phyloP scores from a whole-genome alignment of 1,140 invertebrate genomes.

The Megalonaias nervosa region DNA sequence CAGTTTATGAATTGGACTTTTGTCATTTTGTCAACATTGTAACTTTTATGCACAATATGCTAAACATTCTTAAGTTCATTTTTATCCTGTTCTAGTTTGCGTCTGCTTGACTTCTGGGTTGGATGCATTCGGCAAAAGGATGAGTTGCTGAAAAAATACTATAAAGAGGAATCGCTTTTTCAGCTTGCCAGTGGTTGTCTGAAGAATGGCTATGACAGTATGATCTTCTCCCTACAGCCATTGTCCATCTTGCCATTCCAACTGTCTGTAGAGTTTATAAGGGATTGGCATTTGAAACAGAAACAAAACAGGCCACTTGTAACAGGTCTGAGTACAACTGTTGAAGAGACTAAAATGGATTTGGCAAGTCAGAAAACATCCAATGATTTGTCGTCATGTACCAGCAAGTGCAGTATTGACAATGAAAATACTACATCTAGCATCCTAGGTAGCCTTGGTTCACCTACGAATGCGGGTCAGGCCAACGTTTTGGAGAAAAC shows the following conservation, averaged over 20 bases:
- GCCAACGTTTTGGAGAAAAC: slow-evolving; percentile 25
- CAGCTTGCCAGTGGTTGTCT: slow-evolving; percentile 79
- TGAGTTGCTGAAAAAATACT: slow-evolving; percentile 85
- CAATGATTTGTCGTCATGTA: too few relatives aligned
- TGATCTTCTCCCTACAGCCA: slow-evolving; percentile 82
- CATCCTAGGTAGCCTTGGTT: too few relatives aligned
- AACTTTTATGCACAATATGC: too few relatives aligned
- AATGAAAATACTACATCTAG: too few relatives aligned
- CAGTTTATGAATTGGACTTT: too few relatives aligned
- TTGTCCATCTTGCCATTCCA: slow-evolving; percentile 84
- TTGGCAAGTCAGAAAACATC: too few relatives aligned
- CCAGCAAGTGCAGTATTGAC: too few relatives aligned
- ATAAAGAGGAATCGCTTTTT: slow-evolving; percentile 80
- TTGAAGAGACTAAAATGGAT: too few relatives aligned
- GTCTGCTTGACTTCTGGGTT: slow-evolving; percentile 88
- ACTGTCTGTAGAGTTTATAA: slow-evolving; percentile 84
- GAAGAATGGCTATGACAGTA: slow-evolving; percentile 77
- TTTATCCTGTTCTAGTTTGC: slow-evolving; percentile 75
- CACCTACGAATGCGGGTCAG: too few relatives aligned
- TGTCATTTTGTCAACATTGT: too few relatives aligned
- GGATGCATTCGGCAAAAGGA: slow-evolving; percentile 87
- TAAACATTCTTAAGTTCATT: background rate
- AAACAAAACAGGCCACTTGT: too few relatives aligned
- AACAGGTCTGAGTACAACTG: too few relatives aligned
- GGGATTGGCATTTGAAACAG: slow-evolving; percentile 10